phyloP scores from a whole-genome alignment of 2,113 vertebrate genomes.

The Pangasianodon gigas region DNA sequence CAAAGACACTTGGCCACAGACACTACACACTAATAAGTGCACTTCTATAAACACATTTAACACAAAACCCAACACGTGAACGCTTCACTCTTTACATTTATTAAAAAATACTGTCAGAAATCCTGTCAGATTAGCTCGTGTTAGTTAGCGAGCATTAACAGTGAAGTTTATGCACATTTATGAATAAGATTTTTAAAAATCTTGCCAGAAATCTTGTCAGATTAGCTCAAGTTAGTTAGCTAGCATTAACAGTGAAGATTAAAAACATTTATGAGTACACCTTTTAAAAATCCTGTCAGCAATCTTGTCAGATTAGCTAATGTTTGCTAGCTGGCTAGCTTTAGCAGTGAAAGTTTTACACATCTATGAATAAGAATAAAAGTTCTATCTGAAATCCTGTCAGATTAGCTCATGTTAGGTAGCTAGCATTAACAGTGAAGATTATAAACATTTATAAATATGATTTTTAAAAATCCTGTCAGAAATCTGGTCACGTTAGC shows the following conservation, averaged over 20 bases:
- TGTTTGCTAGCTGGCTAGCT: not conserved
- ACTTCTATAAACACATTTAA: not conserved
- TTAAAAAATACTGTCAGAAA: not conserved
- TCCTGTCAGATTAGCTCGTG: not conserved
- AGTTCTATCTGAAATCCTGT: not conserved
- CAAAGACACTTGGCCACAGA: not conserved
- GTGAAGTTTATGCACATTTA: no score
- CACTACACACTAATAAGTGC: not conserved
- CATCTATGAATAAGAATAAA: not conserved
- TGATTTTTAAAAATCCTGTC: no score
- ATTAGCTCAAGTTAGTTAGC: not conserved
- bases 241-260: not conserved
- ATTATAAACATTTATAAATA: not conserved
- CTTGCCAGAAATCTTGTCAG: not conserved
- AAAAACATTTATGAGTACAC: not conserved
- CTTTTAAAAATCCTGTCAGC: no score
- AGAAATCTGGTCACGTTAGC: no score
- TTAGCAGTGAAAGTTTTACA: not conserved
- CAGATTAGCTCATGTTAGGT: not conserved
- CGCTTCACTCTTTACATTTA: not conserved
- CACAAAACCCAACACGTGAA: not conserved
- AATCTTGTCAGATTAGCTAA: no score
- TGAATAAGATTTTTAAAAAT: no score
- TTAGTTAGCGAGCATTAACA: not conserved
- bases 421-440: not conserved